phyloP scores from a whole-genome alignment of 2,888 invertebrate genomes.

The Bibio marci region DNA sequence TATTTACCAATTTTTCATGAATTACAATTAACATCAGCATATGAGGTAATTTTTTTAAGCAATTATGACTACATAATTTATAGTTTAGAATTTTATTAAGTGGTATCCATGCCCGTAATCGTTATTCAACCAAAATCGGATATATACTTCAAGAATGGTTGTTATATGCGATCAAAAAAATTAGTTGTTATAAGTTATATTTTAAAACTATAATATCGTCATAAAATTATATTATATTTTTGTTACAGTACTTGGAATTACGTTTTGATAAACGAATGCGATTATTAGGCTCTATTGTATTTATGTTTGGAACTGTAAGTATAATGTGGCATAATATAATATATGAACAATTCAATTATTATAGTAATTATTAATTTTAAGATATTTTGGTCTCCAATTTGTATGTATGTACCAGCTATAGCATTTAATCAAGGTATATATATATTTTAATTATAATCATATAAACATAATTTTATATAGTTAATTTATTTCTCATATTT shows the following conservation, averaged over 20 bases:
- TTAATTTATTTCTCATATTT: constrained; percentile 16
- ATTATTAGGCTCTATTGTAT: constrained; percentile 50
- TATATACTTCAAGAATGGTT: no score
- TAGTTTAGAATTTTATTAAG: no score
- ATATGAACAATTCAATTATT: neutral
- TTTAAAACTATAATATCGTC: no score
- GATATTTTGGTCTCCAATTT: constrained; percentile 24
- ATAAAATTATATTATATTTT: no score
- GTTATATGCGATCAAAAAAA: no score
- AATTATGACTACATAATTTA: no score
- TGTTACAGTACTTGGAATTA: constrained; percentile 45
- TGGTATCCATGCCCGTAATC: no score
- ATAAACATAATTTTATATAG: constrained; percentile 1
- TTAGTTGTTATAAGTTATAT: no score
- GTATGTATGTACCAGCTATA: constrained; percentile 55
- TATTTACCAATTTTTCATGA: constrained; percentile 56
- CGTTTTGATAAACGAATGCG: constrained; percentile 52
- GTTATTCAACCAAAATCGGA: no score
- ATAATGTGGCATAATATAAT: no score
- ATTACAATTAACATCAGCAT: constrained; percentile 51
- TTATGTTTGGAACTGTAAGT: constrained; percentile 50
- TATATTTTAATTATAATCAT: constrained; percentile 5
- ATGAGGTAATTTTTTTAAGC: constrained; percentile 46
- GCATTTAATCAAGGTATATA: constrained; percentile 61
- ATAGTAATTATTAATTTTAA: constrained; percentile 6